These are phyloP conservation scores for Malurus elegans DNA, from an alignment of 2,113 vertebrate genomes.

Conservation along the genomic window DNA sequence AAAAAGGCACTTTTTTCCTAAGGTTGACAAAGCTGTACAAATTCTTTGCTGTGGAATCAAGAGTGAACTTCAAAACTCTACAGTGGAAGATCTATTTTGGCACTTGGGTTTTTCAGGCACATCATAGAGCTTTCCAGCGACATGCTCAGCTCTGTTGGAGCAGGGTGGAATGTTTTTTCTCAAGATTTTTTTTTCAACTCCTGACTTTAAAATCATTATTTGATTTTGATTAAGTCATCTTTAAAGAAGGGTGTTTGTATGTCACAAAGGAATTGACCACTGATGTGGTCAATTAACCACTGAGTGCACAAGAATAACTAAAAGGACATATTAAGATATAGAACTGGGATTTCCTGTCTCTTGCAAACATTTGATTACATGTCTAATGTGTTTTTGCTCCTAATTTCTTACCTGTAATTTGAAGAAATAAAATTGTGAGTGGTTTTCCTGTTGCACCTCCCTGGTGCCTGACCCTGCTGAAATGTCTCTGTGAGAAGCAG, in stretches of 20 bases:
- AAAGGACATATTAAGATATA: not conserved
- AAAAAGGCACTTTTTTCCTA: not conserved
- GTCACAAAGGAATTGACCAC: not conserved
- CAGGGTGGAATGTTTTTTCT: not conserved
- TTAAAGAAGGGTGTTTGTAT: not conserved
- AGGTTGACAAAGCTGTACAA: conserved; percentile 10
- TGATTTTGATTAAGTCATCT: not conserved
- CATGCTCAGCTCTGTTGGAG: not conserved
- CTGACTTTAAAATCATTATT: not conserved
- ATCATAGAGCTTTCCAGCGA: not conserved
- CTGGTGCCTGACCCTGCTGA: not conserved
- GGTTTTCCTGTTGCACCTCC: not conserved
- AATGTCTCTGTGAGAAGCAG: not conserved
- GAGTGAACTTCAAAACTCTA: not conserved
- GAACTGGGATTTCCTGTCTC: not conserved
- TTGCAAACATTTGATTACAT: not conserved
- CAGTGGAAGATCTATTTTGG: not conserved
- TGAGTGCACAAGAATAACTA: not conserved
- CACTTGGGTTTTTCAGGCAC: not conserved
- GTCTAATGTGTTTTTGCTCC: not conserved
- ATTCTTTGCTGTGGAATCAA: not conserved
- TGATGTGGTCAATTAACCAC: not conserved
- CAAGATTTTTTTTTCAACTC: not conserved
- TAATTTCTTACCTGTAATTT: not conserved
- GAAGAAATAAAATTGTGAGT: not conserved